Evolutionary conservation across 2,113 vertebrate genomes (phyloP), one percentile per base, ranked within the genome.

Genomic region (Amblyopsis rosae): DNA sequence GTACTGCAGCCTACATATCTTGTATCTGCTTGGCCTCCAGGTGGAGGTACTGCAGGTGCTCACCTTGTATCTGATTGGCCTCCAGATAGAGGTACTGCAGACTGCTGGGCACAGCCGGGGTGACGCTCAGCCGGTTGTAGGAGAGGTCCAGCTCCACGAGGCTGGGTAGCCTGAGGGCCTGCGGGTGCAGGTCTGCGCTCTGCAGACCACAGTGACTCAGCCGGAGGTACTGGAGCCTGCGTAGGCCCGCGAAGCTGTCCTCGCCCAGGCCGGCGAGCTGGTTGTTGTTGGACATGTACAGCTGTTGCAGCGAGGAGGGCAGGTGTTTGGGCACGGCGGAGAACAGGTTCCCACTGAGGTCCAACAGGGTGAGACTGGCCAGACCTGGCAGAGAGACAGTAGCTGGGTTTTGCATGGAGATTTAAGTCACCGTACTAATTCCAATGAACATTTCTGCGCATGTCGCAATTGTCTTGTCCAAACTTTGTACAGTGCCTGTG

Each of bases 81-180:
- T 93, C 89, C 70, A 94, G 82, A 78, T 92, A 93, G 26, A 93
- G 90, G 70, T 93, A 88, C 80, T 89, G 89, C 62, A 94, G 88
- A 26, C 2, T 91, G 67, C 55, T 82, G 41, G 92, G 88, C 15
- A 93, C 90, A 0, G 75, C 63, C 45, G 93, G 92, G 59, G 88
- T 86, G 49, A 69, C 67, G 1, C 62, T 89, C 8, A 93, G 87
- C 68, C 85, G 85, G 81, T 93, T 94, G 62, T 92, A 91, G n/a
- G 92, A 92, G 41, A 94, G 88, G 64, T 93, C 93, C 68, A 93
- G 80, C 82, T 94, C 92, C 70, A 93, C 81, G 69, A 94, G 75
- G 60, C 89, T 87, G 77, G 90, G 86, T 41, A 85, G 32, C 65
- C 92, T 94, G 79, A 93, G 92, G 50, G 72, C 83, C 9, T 48